phyloP scores from a whole-genome alignment of 2,888 invertebrate species.

The Pachymerium ferrugineum region DNA sequence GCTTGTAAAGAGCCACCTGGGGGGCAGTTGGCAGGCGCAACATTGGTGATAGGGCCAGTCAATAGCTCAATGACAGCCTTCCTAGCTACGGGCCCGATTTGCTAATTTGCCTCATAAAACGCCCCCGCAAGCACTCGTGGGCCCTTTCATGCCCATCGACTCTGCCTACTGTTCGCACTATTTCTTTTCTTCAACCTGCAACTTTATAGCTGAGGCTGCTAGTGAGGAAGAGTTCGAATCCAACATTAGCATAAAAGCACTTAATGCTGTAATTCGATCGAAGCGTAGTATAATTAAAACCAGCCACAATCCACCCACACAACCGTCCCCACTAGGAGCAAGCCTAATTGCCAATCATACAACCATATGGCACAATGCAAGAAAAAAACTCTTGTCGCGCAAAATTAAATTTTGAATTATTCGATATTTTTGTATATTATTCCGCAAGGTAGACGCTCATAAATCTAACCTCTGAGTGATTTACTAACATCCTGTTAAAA shows the following conservation, averaged over 20 bases:
- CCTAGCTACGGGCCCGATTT: conserved; percentile 27
- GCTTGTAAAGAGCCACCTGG: conserved; percentile 28
- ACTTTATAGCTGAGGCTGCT: conserved; percentile 20
- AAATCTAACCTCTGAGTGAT: background rate
- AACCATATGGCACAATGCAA: conserved; percentile 16
- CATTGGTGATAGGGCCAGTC: conserved; percentile 32
- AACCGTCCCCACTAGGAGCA: conserved; percentile 3
- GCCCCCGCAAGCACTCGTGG: conserved; percentile 23
- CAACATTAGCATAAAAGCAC: conserved; percentile 33
- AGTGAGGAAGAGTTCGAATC: conserved; percentile 32
- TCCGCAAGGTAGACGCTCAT: background rate
- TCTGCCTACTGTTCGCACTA: background rate
- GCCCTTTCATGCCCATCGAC: conserved; percentile 27
- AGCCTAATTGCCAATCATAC: conserved; percentile 24
- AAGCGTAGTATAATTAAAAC: conserved; percentile 32
- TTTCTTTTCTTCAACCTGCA: conserved; percentile 29
- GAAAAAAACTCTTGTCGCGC: background rate
- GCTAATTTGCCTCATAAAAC: conserved; percentile 30
- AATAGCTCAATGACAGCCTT: conserved; percentile 29
- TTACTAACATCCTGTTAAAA: conserved; percentile 12
- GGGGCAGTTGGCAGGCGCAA: conserved; percentile 29
- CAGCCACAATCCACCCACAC: conserved; percentile 26
- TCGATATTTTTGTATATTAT: background rate
- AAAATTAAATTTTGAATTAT: conserved; percentile 1
- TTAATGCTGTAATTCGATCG: conserved; percentile 30